Percentiles rank a stretch among this genome's conserved stretches.
Evolutionary conservation across 2,797 vertebrate species (phyloP).

Genomic region (Rhinella marina): DNA sequence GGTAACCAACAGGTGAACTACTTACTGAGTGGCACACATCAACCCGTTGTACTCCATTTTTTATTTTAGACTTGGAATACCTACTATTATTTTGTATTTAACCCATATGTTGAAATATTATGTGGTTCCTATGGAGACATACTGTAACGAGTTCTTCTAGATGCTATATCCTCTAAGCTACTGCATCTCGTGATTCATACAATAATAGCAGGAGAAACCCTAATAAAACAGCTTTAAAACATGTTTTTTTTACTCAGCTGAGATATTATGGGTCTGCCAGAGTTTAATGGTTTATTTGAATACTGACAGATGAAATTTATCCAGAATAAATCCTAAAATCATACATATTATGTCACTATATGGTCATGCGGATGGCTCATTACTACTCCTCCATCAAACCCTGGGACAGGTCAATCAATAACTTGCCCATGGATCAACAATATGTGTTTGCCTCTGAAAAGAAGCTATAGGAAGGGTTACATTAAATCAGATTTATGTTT

Average conservation of each 20-base stretch:
- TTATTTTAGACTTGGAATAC: too few species aligned
- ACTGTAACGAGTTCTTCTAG: too few species aligned
- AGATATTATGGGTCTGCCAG: neutral
- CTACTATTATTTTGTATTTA: too few species aligned
- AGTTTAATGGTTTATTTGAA: neutral
- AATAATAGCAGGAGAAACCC: neutral
- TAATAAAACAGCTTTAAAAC: neutral
- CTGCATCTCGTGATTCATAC: neutral
- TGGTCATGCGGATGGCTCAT: conserved; percentile 5
- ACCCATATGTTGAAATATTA: too few species aligned
- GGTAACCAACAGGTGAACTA: too few species aligned
- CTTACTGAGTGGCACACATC: too few species aligned
- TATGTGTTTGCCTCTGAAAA: neutral
- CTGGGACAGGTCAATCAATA: conserved; percentile 29
- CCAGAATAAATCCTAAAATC: conserved; percentile 12
- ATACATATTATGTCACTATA: conserved; percentile 22
- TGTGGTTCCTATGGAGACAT: too few species aligned
- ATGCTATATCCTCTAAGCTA: too few species aligned
- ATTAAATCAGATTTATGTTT: conserved; percentile 17
- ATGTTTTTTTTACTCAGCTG: neutral
- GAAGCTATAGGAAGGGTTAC: neutral
- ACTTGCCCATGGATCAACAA: neutral
- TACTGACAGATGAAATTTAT: conserved; percentile 6
- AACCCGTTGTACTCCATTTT: too few species aligned
- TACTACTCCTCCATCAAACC: neutral